phyloP scores from a whole-genome alignment of 2,113 vertebrate genomes.

The Sialia sialis region DNA sequence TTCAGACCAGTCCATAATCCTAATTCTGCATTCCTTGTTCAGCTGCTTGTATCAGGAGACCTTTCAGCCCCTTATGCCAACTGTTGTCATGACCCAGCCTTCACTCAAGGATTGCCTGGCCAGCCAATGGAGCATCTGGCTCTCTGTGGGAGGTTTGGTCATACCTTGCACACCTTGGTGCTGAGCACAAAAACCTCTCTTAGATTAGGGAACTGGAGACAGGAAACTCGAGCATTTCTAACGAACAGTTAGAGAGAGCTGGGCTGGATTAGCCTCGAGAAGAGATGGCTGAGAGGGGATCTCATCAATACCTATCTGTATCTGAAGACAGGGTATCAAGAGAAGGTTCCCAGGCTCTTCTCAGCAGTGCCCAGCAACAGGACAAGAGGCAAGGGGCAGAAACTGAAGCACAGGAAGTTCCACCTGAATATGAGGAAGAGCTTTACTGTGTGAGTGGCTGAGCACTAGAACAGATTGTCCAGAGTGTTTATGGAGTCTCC shows the following conservation, averaged over 20 bases:
- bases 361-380: no score
- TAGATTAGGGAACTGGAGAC: background rate
- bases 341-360: background rate
- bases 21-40: background rate
- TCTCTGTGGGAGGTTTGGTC: background rate
- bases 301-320: background rate
- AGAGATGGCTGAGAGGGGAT: background rate
- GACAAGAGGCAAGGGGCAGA: background rate
- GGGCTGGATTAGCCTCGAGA: background rate
- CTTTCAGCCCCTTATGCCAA: background rate
- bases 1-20: background rate
- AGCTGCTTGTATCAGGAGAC: background rate
- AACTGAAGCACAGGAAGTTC: background rate
- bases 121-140: background rate
- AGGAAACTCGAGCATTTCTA: rapidly evolving
- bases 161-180: background rate
- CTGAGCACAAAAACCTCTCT: background rate
- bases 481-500: background rate
- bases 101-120: background rate
- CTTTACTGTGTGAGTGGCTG: background rate
- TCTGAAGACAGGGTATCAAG: background rate
- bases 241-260: rapidly evolving
- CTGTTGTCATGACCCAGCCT: background rate
- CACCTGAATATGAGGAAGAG: background rate
- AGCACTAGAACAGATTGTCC: background rate